Evolutionary conservation across 1,140 invertebrate species (phyloP).

Genomic region (Drosophila sucinea): DNA sequence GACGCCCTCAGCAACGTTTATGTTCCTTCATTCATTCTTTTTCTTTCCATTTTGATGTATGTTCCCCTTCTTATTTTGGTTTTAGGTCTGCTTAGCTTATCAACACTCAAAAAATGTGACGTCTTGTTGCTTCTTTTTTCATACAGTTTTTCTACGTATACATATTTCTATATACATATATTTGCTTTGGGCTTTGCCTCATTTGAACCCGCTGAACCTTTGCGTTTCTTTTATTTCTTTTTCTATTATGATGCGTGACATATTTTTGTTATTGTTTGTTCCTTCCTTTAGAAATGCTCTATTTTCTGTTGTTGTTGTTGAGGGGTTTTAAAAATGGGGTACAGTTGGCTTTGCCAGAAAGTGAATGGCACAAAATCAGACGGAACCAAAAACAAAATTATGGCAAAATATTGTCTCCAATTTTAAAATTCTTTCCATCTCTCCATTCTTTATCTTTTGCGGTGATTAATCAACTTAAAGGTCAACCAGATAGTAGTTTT

Average conservation of each 20-base stretch:
- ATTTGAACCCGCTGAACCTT: conserved; percentile 54
- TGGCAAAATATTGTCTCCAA: background rate
- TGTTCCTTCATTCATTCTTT: conserved; percentile 27
- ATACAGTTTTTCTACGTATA: background rate
- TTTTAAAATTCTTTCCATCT: background rate
- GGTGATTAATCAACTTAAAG: background rate
- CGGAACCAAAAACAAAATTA: background rate
- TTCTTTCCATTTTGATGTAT: conserved; percentile 2
- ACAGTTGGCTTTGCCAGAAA: background rate
- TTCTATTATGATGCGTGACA: conserved; percentile 58
- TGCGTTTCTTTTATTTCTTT: conserved; percentile 29
- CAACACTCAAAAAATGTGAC: conserved; percentile 25
- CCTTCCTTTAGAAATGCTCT: conserved; percentile 43
- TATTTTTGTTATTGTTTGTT: conserved; percentile 44
- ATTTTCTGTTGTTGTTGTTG: conserved; percentile 26
- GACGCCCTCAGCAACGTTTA: conserved; percentile 61
- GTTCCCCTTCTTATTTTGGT: conserved; percentile 20
- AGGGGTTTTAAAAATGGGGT: no score
- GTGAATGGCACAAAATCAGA: no score
- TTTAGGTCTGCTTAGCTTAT: conserved; percentile 46
- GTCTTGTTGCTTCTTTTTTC: conserved; percentile 38
- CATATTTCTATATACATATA: conserved; percentile 12
- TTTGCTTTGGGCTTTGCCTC: conserved; percentile 38
- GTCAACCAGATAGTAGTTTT: background rate
- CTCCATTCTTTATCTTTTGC: background rate